Evolutionary conservation across 1,140 invertebrate species (phyloP).

Genomic region (Drosophila baimaii): DNA sequence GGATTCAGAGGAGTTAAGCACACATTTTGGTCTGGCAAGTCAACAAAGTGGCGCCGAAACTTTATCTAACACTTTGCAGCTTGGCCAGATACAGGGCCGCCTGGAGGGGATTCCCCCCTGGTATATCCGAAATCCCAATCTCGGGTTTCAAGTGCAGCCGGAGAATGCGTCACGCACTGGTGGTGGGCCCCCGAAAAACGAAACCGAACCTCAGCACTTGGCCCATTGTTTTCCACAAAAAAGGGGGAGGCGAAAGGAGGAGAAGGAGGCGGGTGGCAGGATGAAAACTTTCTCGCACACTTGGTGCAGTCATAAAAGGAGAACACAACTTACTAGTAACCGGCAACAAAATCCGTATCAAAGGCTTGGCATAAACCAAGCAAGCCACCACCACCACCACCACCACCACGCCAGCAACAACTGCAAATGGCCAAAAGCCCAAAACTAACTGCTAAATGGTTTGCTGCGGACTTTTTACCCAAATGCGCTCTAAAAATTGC

Average conservation of each 20-base stretch:
- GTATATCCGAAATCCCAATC: slow-evolving; percentile 34
- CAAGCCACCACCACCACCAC: background rate
- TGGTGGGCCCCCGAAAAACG: slow-evolving; percentile 24
- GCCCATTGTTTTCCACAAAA: slow-evolving; percentile 61
- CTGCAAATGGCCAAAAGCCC: slow-evolving; percentile 62
- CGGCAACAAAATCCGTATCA: slow-evolving; percentile 60
- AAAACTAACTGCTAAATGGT: slow-evolving; percentile 80
- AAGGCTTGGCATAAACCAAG: slow-evolving; percentile 67
- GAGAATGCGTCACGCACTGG: slow-evolving; percentile 76
- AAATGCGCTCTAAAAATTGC: slow-evolving; percentile 72
- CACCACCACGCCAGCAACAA: no score
- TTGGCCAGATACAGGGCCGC: slow-evolving; percentile 54
- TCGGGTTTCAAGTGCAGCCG: slow-evolving; percentile 72
- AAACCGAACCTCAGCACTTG: slow-evolving; percentile 24
- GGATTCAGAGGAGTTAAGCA: slow-evolving; percentile 49
- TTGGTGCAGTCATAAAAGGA: slow-evolving; percentile 79
- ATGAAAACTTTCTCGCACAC: slow-evolving; percentile 70
- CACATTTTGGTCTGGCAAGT: slow-evolving; percentile 71
- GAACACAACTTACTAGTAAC: slow-evolving; percentile 31
- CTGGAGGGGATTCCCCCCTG: slow-evolving; percentile 24
- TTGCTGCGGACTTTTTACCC: slow-evolving; percentile 59
- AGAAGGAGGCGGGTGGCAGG: slow-evolving; percentile 4
- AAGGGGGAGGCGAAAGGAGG: background rate
- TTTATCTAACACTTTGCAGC: slow-evolving; percentile 74
- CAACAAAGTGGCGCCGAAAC: slow-evolving; percentile 76